phyloP scores from a whole-genome alignment of 37 sponge, comb jelly and placozoan genomes.

The Dysidea cf. avara region DNA sequence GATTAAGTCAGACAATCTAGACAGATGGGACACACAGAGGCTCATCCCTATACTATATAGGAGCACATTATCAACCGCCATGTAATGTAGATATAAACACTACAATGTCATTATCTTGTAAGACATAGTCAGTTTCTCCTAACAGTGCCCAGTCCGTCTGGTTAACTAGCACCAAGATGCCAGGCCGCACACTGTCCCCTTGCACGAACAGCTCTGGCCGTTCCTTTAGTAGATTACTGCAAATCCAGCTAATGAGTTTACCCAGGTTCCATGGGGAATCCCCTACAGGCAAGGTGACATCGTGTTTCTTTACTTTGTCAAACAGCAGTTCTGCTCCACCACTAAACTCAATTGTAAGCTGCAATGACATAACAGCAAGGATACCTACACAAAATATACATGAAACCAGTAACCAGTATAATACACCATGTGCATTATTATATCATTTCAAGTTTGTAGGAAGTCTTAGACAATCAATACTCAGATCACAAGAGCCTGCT shows the following conservation, averaged over 20 bases:
- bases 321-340: conserved; percentile 98
- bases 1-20: too few species aligned
- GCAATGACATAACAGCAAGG: conserved; percentile 34
- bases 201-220: conserved; percentile 93
- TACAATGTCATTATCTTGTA: conserved; percentile 77
- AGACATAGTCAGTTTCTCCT: conserved; percentile 83
- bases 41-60: too few species aligned
- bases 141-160: conserved; percentile 96
- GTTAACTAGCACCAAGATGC: conserved; percentile 97
- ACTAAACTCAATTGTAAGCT: conserved; percentile 78
- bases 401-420: too few species aligned
- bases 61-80: conserved; percentile 79
- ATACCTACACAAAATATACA: too few species aligned
- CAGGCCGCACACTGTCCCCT: conserved; percentile 86
- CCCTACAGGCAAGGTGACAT: conserved; percentile 57
- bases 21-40: too few species aligned
- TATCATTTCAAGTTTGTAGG: too few species aligned
- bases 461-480: too few species aligned
- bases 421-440: too few species aligned
- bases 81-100: conserved; percentile 98
- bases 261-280: conserved; percentile 74
- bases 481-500: too few species aligned
- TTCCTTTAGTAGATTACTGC: conserved; percentile 86
- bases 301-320: conserved; percentile 78
- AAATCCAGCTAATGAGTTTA: conserved; percentile 79